A percentile compares a stretch with the other conserved stretches of the same genome.
phyloP scores from a whole-genome alignment of 2,888 invertebrate genomes.

The Petrolisthes manimaculis region DNA sequence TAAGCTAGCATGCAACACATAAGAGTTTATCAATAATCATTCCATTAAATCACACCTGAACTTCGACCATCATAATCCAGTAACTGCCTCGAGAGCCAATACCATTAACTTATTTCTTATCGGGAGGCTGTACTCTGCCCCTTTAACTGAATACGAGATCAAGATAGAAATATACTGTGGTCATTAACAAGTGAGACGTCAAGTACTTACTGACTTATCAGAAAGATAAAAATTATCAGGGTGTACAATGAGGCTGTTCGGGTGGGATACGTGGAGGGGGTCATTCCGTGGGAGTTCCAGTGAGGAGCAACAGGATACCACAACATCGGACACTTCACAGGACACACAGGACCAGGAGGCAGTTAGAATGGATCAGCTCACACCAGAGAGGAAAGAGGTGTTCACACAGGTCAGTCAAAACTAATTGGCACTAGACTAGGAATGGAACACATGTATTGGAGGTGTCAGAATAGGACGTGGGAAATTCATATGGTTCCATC shows the following conservation, averaged over 20 bases:
- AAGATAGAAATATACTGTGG: no score
- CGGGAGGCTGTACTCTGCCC: no score
- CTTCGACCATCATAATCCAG: no score
- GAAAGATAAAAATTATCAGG: not conserved
- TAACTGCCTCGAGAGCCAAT: no score
- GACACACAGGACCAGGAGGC: not conserved
- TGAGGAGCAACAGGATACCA: not conserved
- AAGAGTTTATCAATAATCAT: no score
- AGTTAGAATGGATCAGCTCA: not conserved
- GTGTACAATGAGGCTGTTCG: constrained; percentile 27
- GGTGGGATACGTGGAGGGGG: constrained; percentile 36
- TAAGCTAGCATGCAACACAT: no score
- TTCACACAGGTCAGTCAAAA: constrained; percentile 21
- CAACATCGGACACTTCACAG: not conserved
- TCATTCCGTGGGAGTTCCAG: constrained; percentile 32
- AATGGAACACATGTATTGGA: not conserved
- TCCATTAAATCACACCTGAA: no score
- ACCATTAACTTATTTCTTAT: no score
- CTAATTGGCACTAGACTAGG: not conserved
- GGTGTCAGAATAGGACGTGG: not conserved
- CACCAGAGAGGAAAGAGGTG: constrained; percentile 4
- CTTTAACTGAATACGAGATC: no score
- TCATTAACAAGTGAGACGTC: not conserved
- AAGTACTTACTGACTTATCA: not conserved
- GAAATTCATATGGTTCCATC: not conserved